Conservation (phyloP, 2,113 vertebrate species). For the Ifrita kowaldi region DNA sequence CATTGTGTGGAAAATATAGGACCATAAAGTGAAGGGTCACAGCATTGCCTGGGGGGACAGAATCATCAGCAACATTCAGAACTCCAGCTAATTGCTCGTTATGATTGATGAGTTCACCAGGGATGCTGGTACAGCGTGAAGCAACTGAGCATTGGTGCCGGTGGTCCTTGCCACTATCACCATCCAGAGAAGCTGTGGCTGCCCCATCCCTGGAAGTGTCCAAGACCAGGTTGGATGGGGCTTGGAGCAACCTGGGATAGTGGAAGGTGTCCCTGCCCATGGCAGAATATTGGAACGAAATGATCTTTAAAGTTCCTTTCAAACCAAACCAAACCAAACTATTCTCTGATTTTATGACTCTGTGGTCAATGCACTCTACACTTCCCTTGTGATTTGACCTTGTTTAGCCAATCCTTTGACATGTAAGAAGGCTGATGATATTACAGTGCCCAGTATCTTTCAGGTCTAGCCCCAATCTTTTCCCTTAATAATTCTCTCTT, state of each 20-base stretch:
- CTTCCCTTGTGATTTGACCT: background rate
- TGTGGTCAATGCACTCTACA: background rate
- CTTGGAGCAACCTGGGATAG: background rate
- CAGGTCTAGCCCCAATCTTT: background rate
- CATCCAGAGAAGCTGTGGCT: background rate
- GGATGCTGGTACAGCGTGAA: background rate
- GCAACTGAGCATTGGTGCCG: too few relatives aligned
- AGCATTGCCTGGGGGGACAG: background rate
- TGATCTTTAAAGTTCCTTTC: background rate
- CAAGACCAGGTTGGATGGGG: fast-evolving
- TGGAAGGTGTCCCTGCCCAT: background rate
- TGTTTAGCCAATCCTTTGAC: background rate
- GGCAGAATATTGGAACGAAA: background rate
- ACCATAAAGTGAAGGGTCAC: background rate
- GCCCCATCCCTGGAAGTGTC: background rate
- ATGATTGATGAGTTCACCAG: background rate
- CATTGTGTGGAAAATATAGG: background rate
- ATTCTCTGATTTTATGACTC: background rate
- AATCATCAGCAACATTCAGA: background rate
- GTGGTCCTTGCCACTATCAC: background rate
- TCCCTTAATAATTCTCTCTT: background rate
- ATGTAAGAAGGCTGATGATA: background rate
- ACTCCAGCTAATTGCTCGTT: background rate
- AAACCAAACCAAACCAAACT: background rate
- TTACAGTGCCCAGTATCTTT: background rate